These are phyloP conservation scores for Fissipunctia ypsillon DNA, from an alignment of 2,888 invertebrate genomes.

Conservation along the genomic window DNA sequence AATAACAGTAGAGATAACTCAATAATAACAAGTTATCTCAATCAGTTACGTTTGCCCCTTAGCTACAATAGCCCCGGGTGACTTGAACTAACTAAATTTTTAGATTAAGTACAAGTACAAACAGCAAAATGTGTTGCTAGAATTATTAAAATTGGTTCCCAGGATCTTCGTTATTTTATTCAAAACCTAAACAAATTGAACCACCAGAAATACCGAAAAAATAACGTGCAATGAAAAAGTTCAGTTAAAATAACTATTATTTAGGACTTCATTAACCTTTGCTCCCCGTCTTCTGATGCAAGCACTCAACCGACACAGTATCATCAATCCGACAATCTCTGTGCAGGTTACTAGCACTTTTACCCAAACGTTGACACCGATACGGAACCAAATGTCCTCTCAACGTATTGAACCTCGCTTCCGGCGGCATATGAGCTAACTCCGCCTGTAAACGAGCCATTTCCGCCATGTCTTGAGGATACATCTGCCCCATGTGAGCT, in stretches of 20 bases:
- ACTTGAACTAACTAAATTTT: no score
- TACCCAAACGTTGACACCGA: slow-evolving; percentile 81
- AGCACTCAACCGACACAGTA: slow-evolving; percentile 79
- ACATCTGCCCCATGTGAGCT: slow-evolving; percentile 75
- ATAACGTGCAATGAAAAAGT: no score
- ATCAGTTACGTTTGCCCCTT: no score
- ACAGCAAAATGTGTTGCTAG: no score
- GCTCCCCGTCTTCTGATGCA: slow-evolving; percentile 84
- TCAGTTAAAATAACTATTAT: neutral
- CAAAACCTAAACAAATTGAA: no score
- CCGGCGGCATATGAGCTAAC: slow-evolving; percentile 57
- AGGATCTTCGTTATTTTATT: no score
- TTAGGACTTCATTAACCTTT: slow-evolving; percentile 76
- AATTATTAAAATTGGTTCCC: no score
- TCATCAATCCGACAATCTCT: slow-evolving; percentile 82
- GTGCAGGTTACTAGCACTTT: slow-evolving; percentile 84
- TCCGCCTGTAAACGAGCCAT: slow-evolving; percentile 69
- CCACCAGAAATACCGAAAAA: no score
- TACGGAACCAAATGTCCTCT: slow-evolving; percentile 87
- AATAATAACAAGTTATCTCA: no score
- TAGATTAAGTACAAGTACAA: no score
- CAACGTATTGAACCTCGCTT: slow-evolving; percentile 82
- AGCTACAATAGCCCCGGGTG: no score
- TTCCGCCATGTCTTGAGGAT: slow-evolving; percentile 70
- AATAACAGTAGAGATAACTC: no score